A percentile compares a stretch with the other conserved stretches of the same genome.
These are phyloP conservation scores for Drosophila quadrilineata DNA, from an alignment of 1,140 invertebrate species.

Conservation along the genomic window DNA sequence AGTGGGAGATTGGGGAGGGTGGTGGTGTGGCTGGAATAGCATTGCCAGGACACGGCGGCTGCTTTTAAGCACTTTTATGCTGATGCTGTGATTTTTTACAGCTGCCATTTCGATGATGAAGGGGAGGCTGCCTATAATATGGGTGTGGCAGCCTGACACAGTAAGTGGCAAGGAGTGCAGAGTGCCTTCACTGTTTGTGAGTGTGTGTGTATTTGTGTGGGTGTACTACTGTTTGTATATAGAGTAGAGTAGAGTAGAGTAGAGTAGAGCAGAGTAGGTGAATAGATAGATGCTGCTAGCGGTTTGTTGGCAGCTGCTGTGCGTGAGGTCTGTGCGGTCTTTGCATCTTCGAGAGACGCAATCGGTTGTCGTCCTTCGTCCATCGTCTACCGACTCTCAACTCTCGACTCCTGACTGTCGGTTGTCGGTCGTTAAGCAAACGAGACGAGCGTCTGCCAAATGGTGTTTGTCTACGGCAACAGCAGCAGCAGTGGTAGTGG, in stretches of 20 bases:
- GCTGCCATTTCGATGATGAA: constrained; percentile 64
- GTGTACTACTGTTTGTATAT: too few species aligned
- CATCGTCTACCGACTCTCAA: too few species aligned
- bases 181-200: constrained; percentile 4
- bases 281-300: background rate
- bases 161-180: too few species aligned
- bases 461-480: constrained; percentile 65
- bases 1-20: too few species aligned
- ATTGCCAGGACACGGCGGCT: constrained; percentile 55
- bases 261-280: too few species aligned
- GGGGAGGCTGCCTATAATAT: too few species aligned
- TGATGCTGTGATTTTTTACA: constrained; percentile 79
- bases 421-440: constrained; percentile 63
- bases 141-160: too few species aligned
- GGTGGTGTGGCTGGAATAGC: background rate
- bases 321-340: constrained; percentile 46
- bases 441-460: constrained; percentile 54
- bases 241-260: too few species aligned
- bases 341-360: constrained; percentile 51
- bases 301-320: constrained; percentile 28
- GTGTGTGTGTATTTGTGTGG: background rate
- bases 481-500: constrained; percentile 25
- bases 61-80: constrained; percentile 79
- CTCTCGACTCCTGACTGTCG: constrained; percentile 36
- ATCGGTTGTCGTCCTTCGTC: too few species aligned